Evolutionary conservation across 2,113 vertebrate genomes (phyloP).

Genomic region (Elachura formosa): DNA sequence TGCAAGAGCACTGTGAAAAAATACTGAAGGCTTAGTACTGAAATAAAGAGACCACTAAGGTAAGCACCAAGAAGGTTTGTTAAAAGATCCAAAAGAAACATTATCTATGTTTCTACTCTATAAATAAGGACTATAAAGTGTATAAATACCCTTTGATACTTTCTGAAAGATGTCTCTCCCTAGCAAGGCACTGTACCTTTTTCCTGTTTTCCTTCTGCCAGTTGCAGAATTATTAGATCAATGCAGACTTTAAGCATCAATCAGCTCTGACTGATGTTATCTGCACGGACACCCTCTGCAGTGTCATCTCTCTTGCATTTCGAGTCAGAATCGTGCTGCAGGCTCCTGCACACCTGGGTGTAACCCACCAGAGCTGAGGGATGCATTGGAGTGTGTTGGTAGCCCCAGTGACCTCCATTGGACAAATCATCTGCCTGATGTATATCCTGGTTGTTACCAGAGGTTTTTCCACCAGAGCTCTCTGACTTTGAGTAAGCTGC

Average conservation of each 20-base stretch:
- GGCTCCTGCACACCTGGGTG: neutral
- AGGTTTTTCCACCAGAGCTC: neutral
- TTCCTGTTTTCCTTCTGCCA: neutral
- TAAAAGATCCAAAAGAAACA: neutral
- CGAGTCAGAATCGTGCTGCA: neutral
- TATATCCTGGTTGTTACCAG: no score
- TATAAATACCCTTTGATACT: neutral
- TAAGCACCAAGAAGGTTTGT: neutral
- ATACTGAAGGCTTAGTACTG: accelerated
- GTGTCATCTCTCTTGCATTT: neutral
- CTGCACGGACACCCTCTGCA: neutral
- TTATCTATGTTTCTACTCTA: neutral
- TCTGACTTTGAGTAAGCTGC: neutral
- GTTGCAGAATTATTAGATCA: neutral
- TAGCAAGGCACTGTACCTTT: neutral
- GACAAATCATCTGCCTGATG: neutral
- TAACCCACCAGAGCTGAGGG: neutral
- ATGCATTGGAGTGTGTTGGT: accelerated
- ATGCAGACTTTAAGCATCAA: neutral
- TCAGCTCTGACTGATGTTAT: neutral
- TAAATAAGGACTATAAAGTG: no score
- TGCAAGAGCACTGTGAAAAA: neutral
- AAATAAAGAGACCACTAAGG: neutral
- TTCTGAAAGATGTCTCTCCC: neutral
- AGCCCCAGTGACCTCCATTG: neutral